Percentiles rank a stretch among this genome's conserved stretches.
These are phyloP conservation scores for Andrena haemorrhoa DNA, from an alignment of 2,888 invertebrate species.

Conservation along the genomic window DNA sequence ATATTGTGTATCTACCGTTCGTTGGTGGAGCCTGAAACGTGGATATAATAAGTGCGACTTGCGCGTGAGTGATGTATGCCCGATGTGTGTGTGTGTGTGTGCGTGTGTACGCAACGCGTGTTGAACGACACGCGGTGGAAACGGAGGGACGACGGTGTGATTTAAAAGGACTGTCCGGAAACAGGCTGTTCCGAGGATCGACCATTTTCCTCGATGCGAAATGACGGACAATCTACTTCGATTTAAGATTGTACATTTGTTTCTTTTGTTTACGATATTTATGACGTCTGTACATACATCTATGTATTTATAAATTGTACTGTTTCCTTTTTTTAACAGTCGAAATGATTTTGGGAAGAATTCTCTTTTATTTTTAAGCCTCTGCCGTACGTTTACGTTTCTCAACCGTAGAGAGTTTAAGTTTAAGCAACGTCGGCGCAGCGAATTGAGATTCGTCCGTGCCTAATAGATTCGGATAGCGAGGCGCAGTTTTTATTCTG, in stretches of 20 bases:
- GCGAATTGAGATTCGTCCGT: background rate
- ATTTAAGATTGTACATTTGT: conserved; percentile 6
- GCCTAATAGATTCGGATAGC: conserved; percentile 11
- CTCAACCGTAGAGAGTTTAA: too few species aligned
- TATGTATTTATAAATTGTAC: conserved; percentile 1
- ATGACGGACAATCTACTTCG: conserved; percentile 15
- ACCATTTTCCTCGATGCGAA: conserved; percentile 15
- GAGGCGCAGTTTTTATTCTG: conserved; percentile 18
- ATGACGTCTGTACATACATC: conserved; percentile 14
- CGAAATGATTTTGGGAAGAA: background rate
- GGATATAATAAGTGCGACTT: conserved; percentile 14
- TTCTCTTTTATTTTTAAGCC: background rate
- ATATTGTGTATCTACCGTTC: conserved; percentile 35
- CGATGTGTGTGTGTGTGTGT: background rate
- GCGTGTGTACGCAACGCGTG: background rate
- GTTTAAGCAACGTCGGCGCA: background rate
- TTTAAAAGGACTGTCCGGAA: conserved; percentile 28
- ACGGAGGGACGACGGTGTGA: background rate
- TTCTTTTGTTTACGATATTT: conserved; percentile 6
- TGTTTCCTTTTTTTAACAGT: background rate
- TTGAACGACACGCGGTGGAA: background rate
- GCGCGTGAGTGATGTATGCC: background rate
- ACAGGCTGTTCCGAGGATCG: conserved; percentile 1
- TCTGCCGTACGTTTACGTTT: background rate
- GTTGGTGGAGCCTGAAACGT: conserved; percentile 47